Conservation (phyloP, 2,888 invertebrate genomes). For the Eristalis pertinax region DNA sequence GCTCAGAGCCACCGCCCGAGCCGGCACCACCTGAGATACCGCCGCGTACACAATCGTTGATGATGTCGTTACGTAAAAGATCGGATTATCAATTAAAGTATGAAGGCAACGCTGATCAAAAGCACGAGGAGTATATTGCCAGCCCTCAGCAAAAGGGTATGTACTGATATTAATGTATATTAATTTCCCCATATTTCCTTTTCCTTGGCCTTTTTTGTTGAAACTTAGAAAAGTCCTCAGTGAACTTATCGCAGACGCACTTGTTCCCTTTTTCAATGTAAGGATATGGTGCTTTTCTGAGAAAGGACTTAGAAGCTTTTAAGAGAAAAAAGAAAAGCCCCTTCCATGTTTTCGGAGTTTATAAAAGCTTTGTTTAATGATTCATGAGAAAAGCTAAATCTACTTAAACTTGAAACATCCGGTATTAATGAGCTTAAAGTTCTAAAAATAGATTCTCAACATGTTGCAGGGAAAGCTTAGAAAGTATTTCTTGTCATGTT, state of each 20-base stretch:
- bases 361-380: neutral
- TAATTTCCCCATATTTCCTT: neutral
- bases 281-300: neutral
- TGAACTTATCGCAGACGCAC: neutral
- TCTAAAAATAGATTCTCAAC: no score
- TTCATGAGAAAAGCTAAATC: no score
- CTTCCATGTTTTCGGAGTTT: no score
- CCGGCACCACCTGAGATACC: slow-evolving; percentile 93
- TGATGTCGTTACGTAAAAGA: slow-evolving; percentile 82
- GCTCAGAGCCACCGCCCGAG: slow-evolving; percentile 89
- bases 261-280: neutral
- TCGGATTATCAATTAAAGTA: slow-evolving; percentile 81
- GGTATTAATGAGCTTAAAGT: no score
- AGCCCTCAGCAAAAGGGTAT: slow-evolving; percentile 78
- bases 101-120: slow-evolving; percentile 79
- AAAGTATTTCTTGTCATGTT: no score
- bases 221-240: neutral
- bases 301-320: neutral
- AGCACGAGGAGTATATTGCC: slow-evolving; percentile 81
- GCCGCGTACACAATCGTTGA: slow-evolving; percentile 91
- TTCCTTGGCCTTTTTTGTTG: neutral
- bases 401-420: no score
- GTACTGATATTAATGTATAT: slow-evolving; percentile 25
- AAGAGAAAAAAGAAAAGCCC: neutral
- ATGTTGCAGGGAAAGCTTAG: no score